Evolutionary conservation across 2,113 vertebrate genomes (phyloP).

Genomic region (Cyanoliseus patagonus): DNA sequence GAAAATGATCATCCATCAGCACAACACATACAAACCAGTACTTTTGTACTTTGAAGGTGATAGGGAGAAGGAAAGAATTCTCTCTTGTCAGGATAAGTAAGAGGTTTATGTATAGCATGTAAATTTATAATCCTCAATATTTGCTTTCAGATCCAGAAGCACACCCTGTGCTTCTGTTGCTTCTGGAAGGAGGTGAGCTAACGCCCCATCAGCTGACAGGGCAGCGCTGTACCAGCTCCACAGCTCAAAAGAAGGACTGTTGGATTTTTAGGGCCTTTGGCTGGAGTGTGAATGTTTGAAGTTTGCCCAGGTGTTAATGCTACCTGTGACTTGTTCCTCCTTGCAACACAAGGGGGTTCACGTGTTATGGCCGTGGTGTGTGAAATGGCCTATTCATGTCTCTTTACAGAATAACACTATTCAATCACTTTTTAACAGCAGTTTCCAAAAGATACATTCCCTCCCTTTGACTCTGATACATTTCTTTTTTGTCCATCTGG

Average conservation of each 20-base stretch:
- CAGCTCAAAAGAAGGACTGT: neutral
- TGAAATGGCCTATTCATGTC: neutral
- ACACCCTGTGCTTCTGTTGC: neutral
- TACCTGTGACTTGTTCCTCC: neutral
- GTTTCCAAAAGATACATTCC: constrained; percentile 29
- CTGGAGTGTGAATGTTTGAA: neutral
- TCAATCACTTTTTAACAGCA: neutral
- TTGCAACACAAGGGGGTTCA: neutral
- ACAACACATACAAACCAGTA: neutral
- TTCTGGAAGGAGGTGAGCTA: neutral
- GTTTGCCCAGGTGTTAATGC: neutral
- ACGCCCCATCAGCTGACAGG: neutral
- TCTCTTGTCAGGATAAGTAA: neutral
- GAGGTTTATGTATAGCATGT: neutral
- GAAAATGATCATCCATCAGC: neutral
- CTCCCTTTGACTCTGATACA: neutral
- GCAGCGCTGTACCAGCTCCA: neutral
- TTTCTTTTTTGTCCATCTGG: constrained; percentile 9
- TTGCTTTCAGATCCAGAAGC: neutral
- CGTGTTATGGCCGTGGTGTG: fast-evolving
- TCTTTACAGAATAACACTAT: neutral
- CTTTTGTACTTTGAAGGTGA: neutral
- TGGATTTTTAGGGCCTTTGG: neutral
- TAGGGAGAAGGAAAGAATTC: neutral
- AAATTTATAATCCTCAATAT: neutral